Conservation (phyloP, 2,888 invertebrate species). For the Xylota sylvarum region DNA sequence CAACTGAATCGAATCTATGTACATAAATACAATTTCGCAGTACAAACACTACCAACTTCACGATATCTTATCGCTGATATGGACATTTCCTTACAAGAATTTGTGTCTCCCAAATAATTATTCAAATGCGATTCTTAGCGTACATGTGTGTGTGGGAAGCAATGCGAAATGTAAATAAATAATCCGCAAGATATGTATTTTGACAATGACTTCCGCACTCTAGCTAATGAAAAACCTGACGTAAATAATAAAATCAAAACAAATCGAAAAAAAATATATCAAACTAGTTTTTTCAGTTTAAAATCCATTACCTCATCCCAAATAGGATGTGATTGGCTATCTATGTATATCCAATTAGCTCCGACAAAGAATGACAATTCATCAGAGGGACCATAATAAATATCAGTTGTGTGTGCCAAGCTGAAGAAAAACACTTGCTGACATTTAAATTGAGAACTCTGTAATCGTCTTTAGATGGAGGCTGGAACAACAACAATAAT, state of each 20-base stretch:
- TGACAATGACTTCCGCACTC: constrained; percentile 41
- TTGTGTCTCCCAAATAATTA: constrained; percentile 40
- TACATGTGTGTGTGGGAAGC: constrained; percentile 7
- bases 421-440: neutral
- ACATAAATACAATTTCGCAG: constrained; percentile 6
- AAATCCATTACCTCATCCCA: constrained; percentile 37
- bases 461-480: constrained; percentile 9
- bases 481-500: constrained; percentile 21
- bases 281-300: constrained; percentile 34
- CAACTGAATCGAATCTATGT: constrained; percentile 19
- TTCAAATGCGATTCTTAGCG: constrained; percentile 28
- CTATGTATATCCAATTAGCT: neutral
- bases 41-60: neutral
- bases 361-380: constrained; percentile 1
- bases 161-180: constrained; percentile 51
- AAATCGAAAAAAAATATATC: neutral
- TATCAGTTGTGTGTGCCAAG: neutral
- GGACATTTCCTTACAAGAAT: constrained; percentile 41
- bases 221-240: constrained; percentile 50
- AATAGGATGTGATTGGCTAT: constrained; percentile 48
- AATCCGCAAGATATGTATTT: constrained; percentile 51
- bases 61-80: constrained; percentile 1
- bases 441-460: constrained; percentile 2
- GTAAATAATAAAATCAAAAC: constrained; percentile 36
- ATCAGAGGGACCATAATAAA: neutral